These are phyloP conservation scores for Urechis unicinctus DNA, from an alignment of 2,888 invertebrate species.

Conservation along the genomic window DNA sequence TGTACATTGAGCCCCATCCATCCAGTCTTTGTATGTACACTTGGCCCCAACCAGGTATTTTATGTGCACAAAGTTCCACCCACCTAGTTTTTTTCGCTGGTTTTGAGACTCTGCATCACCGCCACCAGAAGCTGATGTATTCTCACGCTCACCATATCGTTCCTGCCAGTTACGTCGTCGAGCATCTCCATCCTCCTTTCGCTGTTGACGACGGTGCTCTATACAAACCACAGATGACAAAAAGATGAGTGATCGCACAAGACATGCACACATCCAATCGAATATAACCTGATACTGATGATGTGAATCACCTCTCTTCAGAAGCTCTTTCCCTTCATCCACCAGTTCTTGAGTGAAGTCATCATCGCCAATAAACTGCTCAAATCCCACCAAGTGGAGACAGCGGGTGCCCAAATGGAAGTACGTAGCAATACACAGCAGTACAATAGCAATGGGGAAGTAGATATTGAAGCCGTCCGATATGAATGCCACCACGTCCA, in stretches of 20 bases:
- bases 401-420: constrained; percentile 86
- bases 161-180: constrained; percentile 70
- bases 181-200: constrained; percentile 66
- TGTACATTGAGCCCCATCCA: too few species aligned
- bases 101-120: too few species aligned
- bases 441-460: constrained; percentile 93
- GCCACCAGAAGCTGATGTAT: too few species aligned
- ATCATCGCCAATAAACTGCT: constrained; percentile 94
- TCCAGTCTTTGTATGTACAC: too few species aligned
- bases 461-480: constrained; percentile 98
- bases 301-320: constrained; percentile 67
- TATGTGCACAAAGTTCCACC: too few species aligned
- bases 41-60: too few species aligned
- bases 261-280: background rate
- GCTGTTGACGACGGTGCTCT: constrained; percentile 43
- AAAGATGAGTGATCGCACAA: background rate
- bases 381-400: constrained; percentile 68
- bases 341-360: constrained; percentile 87
- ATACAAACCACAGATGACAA: constrained; percentile 1
- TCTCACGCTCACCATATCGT: constrained; percentile 53
- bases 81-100: too few species aligned
- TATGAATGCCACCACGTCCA: constrained; percentile 95
- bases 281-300: background rate
- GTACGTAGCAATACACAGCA: constrained; percentile 88
- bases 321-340: constrained; percentile 86